Percentiles rank a stretch among this genome's conserved stretches.
phyloP scores from a whole-genome alignment of 2,888 invertebrate species.

The Conchocele bisecta region DNA sequence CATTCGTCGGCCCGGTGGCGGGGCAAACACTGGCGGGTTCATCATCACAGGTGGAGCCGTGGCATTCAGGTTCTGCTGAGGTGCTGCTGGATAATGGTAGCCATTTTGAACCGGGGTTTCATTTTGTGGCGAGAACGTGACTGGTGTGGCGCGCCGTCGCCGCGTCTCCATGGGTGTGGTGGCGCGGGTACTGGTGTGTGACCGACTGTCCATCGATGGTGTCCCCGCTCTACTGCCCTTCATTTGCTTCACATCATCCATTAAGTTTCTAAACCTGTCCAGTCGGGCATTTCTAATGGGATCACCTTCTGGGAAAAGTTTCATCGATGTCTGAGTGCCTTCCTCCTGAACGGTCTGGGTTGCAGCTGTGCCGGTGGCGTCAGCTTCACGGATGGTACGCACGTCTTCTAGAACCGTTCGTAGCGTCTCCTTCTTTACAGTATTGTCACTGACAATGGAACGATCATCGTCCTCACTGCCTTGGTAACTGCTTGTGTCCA shows the following conservation, averaged over 20 bases:
- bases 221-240: slow-evolving; percentile 61
- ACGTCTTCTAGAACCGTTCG: slow-evolving; percentile 70
- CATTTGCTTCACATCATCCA: slow-evolving; percentile 70
- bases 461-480: slow-evolving; percentile 62
- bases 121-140: slow-evolving; percentile 62
- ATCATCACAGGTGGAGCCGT: slow-evolving; percentile 52
- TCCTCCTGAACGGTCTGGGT: slow-evolving; percentile 74
- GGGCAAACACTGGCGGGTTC: slow-evolving; percentile 38
- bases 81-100: slow-evolving; percentile 23
- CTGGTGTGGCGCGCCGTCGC: slow-evolving; percentile 54
- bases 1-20: slow-evolving; percentile 43
- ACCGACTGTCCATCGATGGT: slow-evolving; percentile 47
- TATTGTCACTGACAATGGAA: slow-evolving; percentile 66
- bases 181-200: slow-evolving; percentile 57
- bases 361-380: slow-evolving; percentile 63
- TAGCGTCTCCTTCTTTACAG: slow-evolving; percentile 69
- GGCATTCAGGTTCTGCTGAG: slow-evolving; percentile 44
- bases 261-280: slow-evolving; percentile 67
- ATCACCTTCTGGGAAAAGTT: slow-evolving; percentile 72
- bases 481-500: slow-evolving; percentile 59
- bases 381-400: slow-evolving; percentile 64
- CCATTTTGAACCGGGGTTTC: slow-evolving; percentile 56
- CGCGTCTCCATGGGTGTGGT: slow-evolving; percentile 54
- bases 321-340: slow-evolving; percentile 72
- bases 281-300: slow-evolving; percentile 65